These are phyloP conservation scores for Trinectes maculatus DNA, from an alignment of 2,113 vertebrate genomes.

Conservation along the genomic window DNA sequence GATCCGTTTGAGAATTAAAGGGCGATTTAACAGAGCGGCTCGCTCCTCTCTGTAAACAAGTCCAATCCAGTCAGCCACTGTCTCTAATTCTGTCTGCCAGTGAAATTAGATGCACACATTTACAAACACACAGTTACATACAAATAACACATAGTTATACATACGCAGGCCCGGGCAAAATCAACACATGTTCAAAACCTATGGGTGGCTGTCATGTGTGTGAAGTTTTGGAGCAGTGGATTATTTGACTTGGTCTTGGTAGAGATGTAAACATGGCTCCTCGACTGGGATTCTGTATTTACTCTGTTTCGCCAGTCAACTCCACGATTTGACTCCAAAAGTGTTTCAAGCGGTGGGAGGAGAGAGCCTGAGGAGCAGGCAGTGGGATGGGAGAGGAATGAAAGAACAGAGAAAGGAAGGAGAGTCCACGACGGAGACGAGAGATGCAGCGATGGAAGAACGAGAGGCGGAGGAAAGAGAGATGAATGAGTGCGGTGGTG, in stretches of 20 bases:
- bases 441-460: constrained; percentile 55
- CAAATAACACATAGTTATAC: constrained; percentile 56
- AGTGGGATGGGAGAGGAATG: constrained; percentile 21
- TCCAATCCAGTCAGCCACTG: constrained; percentile 86
- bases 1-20: constrained; percentile 86
- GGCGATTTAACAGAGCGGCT: constrained; percentile 86
- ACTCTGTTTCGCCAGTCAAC: constrained; percentile 29
- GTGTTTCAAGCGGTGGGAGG: constrained; percentile 49
- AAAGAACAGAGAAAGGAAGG: constrained; percentile 17
- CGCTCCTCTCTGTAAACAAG: constrained; percentile 86
- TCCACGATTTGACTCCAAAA: constrained; percentile 25
- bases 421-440: constrained; percentile 15
- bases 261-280: constrained; percentile 24
- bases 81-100: constrained; percentile 85
- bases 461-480: constrained; percentile 59
- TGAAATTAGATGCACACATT: constrained; percentile 74
- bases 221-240: constrained; percentile 30
- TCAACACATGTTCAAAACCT: constrained; percentile 52
- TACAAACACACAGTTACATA: constrained; percentile 64
- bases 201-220: constrained; percentile 38
- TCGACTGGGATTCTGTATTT: constrained; percentile 33
- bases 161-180: constrained; percentile 52
- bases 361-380: constrained; percentile 19
- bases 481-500: constrained; percentile 73
- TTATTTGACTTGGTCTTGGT: constrained; percentile 47